Conservation (phyloP, 2,797 vertebrate genomes). For the Characodon lateralis region DNA sequence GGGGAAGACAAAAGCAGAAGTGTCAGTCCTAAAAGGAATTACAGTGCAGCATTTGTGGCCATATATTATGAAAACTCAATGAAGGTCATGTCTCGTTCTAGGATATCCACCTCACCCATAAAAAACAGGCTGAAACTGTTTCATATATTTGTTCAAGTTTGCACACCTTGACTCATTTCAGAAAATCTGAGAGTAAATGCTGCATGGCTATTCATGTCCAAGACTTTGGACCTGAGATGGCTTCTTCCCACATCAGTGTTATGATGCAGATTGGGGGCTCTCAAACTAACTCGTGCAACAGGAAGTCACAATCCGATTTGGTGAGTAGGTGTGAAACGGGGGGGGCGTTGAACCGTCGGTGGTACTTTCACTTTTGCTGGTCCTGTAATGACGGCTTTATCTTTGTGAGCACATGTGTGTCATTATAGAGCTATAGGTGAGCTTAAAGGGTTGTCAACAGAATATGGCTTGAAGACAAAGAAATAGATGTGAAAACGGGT, state of each 20-base stretch:
- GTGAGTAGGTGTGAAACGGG: background rate
- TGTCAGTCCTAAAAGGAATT: too few species aligned
- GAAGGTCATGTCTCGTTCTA: too few species aligned
- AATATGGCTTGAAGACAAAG: background rate
- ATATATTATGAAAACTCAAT: too few species aligned
- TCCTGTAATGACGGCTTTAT: background rate
- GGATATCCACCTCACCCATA: too few species aligned
- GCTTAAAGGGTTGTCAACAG: background rate
- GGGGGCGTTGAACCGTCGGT: background rate
- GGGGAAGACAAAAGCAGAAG: too few species aligned
- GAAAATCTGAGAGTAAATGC: too few species aligned
- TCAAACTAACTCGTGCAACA: background rate
- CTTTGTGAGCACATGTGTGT: background rate
- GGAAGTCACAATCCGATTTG: background rate
- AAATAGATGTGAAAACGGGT: background rate
- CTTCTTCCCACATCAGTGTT: background rate
- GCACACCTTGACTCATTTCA: too few species aligned
- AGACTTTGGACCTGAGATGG: background rate
- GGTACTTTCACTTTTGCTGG: background rate
- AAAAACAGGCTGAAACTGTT: too few species aligned
- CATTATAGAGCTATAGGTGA: background rate
- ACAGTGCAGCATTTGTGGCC: too few species aligned
- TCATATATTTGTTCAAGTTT: too few species aligned
- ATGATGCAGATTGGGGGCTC: background rate
- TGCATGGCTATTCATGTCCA: too few species aligned